Percentiles rank a stretch among this genome's conserved stretches.
These are phyloP conservation scores for Falco novaeseelandiae DNA, from an alignment of 2,797 vertebrate species.

Conservation along the genomic window DNA sequence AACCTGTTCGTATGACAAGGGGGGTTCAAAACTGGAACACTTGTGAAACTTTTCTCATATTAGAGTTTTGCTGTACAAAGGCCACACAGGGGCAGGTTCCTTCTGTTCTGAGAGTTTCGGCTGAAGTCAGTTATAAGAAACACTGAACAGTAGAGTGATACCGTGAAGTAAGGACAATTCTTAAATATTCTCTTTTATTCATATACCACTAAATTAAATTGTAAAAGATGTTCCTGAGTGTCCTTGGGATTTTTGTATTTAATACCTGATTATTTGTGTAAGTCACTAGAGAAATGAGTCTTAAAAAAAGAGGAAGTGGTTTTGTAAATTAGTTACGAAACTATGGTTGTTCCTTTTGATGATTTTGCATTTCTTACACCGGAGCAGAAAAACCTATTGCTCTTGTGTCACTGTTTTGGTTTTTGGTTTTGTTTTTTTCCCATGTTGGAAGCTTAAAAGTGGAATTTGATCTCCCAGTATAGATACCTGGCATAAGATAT, in stretches of 20 bases:
- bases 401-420: not conserved
- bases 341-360: not conserved
- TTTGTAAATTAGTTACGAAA: not conserved
- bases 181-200: not conserved
- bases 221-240: not conserved
- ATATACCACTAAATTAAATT: not conserved
- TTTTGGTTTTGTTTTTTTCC: accelerated
- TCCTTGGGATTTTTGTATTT: conserved; percentile 12
- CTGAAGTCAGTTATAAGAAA: not conserved
- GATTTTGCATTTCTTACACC: not conserved
- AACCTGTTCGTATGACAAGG: not conserved
- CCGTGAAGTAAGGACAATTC: not conserved
- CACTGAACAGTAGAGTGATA: not conserved
- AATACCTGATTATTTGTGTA: not conserved
- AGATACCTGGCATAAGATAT: not conserved
- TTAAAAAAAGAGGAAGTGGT: conserved; percentile 35
- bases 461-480: not conserved
- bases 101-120: not conserved
- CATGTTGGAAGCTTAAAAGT: not conserved
- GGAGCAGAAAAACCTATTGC: not conserved
- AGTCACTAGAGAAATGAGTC: not conserved
- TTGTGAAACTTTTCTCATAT: not conserved
- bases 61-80: not conserved
- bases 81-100: not conserved
- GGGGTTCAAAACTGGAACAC: not conserved